Conservation (phyloP, 92 coral and sea anemone species). For the Epizoanthus ramosus region DNA sequence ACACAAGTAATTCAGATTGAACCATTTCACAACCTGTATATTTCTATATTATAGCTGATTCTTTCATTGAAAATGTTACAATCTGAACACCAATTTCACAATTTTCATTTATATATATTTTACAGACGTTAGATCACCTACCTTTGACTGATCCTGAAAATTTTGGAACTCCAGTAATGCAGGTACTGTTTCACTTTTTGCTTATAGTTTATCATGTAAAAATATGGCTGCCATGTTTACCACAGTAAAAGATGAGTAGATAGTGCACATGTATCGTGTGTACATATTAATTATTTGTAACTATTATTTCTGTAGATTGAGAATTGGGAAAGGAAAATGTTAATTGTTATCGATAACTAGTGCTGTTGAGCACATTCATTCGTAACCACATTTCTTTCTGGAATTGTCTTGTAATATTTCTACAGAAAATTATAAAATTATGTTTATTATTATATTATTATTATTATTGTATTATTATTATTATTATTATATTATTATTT, state of each 20-base stretch:
- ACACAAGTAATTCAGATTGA: neutral
- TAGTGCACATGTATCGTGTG: neutral
- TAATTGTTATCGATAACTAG: no score
- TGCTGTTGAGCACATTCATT: no score
- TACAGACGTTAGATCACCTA: slow-evolving; percentile 94
- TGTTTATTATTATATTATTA: no score
- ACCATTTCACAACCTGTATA: neutral
- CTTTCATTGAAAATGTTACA: neutral
- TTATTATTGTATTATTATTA: no score
- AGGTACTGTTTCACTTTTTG: slow-evolving; percentile 59
- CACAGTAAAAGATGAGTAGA: neutral
- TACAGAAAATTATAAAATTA: no score
- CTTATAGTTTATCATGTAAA: neutral
- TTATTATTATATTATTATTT: no score
- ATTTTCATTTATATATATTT: neutral
- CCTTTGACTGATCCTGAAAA: slow-evolving; percentile 99
- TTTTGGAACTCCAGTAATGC: slow-evolving; percentile 99
- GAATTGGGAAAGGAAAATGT: neutral
- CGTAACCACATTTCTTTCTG: no score
- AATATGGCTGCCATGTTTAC: neutral
- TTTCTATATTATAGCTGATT: neutral
- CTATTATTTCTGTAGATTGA: neutral
- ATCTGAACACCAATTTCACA: neutral
- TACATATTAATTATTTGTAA: no score
- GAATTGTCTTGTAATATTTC: no score